Evolutionary conservation across 2,113 vertebrate genomes (phyloP).

Genomic region (Phaetusa simplex): DNA sequence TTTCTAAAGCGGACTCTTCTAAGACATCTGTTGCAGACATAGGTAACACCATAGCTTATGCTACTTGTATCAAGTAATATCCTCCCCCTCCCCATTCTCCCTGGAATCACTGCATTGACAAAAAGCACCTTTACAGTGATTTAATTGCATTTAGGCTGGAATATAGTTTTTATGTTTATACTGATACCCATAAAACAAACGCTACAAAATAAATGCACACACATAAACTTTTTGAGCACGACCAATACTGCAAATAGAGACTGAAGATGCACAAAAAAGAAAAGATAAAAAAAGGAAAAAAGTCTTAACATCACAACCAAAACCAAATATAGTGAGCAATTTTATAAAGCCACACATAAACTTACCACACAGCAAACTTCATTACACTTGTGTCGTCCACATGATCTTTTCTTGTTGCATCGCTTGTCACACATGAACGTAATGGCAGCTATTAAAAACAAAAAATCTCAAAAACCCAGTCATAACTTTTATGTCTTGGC

Average conservation of each 20-base stretch:
- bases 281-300: background rate
- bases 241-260: background rate
- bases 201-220: background rate
- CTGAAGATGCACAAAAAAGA: background rate
- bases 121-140: background rate
- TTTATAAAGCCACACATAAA: background rate
- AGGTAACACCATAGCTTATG: background rate
- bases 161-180: background rate
- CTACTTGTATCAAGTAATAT: background rate
- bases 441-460: constrained; percentile 76
- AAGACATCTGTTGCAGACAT: background rate
- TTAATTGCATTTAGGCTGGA: background rate
- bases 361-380: constrained; percentile 97
- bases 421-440: constrained; percentile 92
- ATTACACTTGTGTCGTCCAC: constrained; percentile 94
- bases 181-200: background rate
- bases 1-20: background rate
- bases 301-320: background rate
- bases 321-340: background rate
- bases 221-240: background rate
- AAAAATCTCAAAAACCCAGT: background rate
- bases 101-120: background rate
- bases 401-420: constrained; percentile 93
- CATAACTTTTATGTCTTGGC: background rate
- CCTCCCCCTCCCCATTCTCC: background rate